phyloP scores from a whole-genome alignment of 2,113 vertebrate species.

The Hydrochoerus hydrochaeris region DNA sequence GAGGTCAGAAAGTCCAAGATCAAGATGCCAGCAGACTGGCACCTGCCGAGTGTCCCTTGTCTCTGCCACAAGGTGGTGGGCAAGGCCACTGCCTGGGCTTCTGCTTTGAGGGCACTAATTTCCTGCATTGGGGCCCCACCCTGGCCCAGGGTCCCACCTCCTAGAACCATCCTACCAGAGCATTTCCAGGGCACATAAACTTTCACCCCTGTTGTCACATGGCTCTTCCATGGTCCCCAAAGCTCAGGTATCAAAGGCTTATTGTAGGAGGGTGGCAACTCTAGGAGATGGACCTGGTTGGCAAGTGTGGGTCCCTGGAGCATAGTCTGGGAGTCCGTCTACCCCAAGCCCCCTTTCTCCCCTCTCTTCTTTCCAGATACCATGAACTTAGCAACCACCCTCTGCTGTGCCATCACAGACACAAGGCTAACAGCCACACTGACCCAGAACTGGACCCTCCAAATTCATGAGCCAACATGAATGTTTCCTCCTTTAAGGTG shows the following conservation, averaged over 20 bases:
- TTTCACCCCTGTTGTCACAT: not conserved
- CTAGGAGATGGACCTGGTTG: not conserved
- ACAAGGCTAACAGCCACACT: not conserved
- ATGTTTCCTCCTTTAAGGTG: not conserved
- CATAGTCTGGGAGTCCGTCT: not conserved
- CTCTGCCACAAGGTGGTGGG: not conserved
- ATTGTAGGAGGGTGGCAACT: not conserved
- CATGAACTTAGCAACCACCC: not conserved
- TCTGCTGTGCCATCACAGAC: not conserved
- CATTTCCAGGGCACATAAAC: not conserved
- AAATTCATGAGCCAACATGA: too few relatives aligned
- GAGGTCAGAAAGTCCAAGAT: not conserved
- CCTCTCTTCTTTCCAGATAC: not conserved
- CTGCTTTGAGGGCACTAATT: not conserved
- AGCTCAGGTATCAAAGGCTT: not conserved
- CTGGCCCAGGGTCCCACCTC: not conserved
- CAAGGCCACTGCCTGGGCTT: not conserved
- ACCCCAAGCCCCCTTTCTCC: not conserved
- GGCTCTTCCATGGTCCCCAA: not conserved
- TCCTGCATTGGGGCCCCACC: not conserved
- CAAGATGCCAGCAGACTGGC: not conserved
- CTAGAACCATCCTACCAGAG: not conserved
- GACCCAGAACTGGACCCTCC: not conserved
- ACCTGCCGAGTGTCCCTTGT: not conserved
- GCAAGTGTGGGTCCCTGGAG: not conserved